Evolutionary conservation across 2,888 invertebrate genomes (phyloP).

Genomic region (Iphiclides podalirius): DNA sequence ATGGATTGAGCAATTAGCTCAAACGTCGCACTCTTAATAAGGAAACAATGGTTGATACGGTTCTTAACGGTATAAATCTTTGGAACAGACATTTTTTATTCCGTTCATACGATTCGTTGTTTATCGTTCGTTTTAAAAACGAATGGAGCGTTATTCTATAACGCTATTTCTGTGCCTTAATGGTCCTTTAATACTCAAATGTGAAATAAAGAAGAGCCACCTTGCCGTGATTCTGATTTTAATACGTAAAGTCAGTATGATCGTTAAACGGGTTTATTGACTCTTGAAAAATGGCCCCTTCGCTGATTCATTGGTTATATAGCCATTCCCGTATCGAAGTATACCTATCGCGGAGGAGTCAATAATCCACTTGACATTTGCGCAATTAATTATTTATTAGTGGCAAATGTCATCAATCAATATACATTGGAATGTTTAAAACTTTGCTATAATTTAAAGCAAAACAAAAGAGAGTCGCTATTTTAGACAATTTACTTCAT

Average conservation of each 20-base stretch:
- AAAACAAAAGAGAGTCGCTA: too few relatives aligned
- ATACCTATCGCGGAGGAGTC: conserved; percentile 31
- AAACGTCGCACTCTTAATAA: conserved; percentile 28
- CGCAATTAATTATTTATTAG: conserved; percentile 42
- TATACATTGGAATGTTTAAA: conserved; percentile 19
- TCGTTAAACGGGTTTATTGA: conserved; percentile 21
- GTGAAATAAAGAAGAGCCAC: not conserved
- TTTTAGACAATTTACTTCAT: too few relatives aligned
- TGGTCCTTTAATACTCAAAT: not conserved
- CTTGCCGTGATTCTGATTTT: conserved; percentile 2
- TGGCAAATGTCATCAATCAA: conserved; percentile 43
- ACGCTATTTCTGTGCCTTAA: not conserved
- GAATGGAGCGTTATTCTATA: not conserved
- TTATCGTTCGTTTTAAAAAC: too few relatives aligned
- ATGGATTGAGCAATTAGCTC: conserved; percentile 65
- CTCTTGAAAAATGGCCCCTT: conserved; percentile 18
- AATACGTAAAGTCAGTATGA: conserved; percentile 16
- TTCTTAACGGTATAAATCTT: not conserved
- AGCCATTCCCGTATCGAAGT: conserved; percentile 18
- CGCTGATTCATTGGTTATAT: conserved; percentile 14
- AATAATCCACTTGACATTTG: conserved; percentile 34
- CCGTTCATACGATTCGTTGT: too few relatives aligned
- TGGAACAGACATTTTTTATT: too few relatives aligned
- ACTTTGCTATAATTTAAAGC: too few relatives aligned
- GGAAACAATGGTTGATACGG: conserved; percentile 29